Evolutionary conservation across 1,140 invertebrate genomes (phyloP).

Genomic region (Potamilus streckersoni): DNA sequence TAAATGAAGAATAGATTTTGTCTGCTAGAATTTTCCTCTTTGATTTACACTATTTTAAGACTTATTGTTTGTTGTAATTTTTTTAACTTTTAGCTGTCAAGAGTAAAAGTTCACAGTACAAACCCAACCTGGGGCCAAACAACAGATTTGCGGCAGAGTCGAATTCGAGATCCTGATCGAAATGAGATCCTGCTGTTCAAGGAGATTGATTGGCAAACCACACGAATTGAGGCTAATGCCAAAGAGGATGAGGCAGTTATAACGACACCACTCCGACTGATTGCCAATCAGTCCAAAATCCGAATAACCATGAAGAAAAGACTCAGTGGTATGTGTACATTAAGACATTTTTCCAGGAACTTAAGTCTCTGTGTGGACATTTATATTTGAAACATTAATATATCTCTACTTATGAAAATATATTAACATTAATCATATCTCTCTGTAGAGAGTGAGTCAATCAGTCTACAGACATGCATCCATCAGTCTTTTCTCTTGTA

Average conservation of each 20-base stretch:
- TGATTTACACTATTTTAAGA: too few species aligned
- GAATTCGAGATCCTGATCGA: constrained; percentile 88
- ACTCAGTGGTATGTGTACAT: constrained; percentile 76
- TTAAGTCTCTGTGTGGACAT: too few species aligned
- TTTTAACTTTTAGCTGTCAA: constrained; percentile 80
- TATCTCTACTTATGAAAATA: too few species aligned
- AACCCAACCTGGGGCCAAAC: constrained; percentile 88
- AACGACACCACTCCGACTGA: constrained; percentile 85
- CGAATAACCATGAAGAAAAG: constrained; percentile 97
- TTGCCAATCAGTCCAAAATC: constrained; percentile 95
- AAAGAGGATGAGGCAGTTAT: constrained; percentile 36
- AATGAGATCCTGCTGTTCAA: constrained; percentile 95
- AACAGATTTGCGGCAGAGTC: constrained; percentile 84
- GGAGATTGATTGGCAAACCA: constrained; percentile 96
- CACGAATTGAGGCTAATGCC: constrained; percentile 88
- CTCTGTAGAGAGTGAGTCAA: too few species aligned
- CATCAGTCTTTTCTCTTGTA: too few species aligned
- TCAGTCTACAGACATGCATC: too few species aligned
- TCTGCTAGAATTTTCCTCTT: too few species aligned
- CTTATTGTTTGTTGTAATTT: not conserved
- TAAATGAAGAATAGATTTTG: too few species aligned
- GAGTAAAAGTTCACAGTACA: constrained; percentile 92
- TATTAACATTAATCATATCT: too few species aligned
- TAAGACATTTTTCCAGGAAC: too few species aligned
- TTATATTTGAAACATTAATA: too few species aligned